These are phyloP conservation scores for Bombus cullumanus DNA, from an alignment of 1,140 invertebrate genomes.

Conservation along the genomic window DNA sequence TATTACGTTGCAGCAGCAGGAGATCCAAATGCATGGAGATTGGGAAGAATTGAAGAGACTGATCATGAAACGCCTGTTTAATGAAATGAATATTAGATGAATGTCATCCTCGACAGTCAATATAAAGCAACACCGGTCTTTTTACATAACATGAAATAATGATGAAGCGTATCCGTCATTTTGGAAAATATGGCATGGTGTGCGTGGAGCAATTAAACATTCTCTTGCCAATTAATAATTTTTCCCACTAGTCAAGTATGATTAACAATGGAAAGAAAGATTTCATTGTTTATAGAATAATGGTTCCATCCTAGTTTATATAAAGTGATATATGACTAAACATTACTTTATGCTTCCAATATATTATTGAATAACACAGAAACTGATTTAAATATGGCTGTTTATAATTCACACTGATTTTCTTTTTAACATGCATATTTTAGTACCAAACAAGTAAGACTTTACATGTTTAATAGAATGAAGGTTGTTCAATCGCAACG, in stretches of 20 bases:
- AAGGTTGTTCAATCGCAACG: slow-evolving; percentile 56
- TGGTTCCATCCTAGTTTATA: slow-evolving; percentile 64
- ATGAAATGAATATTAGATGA: slow-evolving; percentile 74
- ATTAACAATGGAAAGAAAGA: slow-evolving; percentile 51
- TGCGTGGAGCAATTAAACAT: slow-evolving; percentile 71
- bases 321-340: slow-evolving; percentile 50
- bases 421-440: slow-evolving; percentile 43
- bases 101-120: slow-evolving; percentile 77
- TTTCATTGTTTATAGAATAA: slow-evolving; percentile 62
- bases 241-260: slow-evolving; percentile 59
- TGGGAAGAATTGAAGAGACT: slow-evolving; percentile 91
- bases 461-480: slow-evolving; percentile 55
- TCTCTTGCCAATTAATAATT: slow-evolving; percentile 68
- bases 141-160: slow-evolving; percentile 67
- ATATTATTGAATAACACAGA: slow-evolving; percentile 53
- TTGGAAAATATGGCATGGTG: slow-evolving; percentile 60
- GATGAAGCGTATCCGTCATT: slow-evolving; percentile 54
- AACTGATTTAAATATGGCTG: slow-evolving; percentile 48
- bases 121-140: slow-evolving; percentile 68
- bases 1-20: slow-evolving; percentile 84
- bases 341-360: slow-evolving; percentile 69
- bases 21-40: slow-evolving; percentile 90
- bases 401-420: slow-evolving; percentile 57
- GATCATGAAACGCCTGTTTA: slow-evolving; percentile 92
- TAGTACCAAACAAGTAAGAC: slow-evolving; percentile 50